Evolutionary conservation across 2,113 vertebrate genomes (phyloP).

Genomic region (Oceanodroma tethys): DNA sequence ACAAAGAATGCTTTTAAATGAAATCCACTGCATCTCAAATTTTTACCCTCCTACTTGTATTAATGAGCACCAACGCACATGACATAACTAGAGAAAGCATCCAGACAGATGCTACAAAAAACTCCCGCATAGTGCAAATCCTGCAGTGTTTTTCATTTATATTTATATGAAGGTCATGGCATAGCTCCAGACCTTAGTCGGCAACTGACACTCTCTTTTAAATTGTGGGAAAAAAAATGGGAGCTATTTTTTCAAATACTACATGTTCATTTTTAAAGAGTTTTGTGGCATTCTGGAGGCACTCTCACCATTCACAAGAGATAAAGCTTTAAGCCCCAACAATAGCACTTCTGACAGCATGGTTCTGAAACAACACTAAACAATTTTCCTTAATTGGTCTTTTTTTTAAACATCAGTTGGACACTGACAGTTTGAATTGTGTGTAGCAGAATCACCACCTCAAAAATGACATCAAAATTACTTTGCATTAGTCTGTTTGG

Average conservation of each 20-base stretch:
- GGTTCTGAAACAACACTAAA: slow-evolving; percentile 48
- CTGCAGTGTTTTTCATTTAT: not conserved
- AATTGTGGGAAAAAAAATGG: rapidly evolving
- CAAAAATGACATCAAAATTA: slow-evolving; percentile 64
- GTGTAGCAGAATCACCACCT: slow-evolving; percentile 26
- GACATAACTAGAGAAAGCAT: not conserved
- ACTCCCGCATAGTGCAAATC: not conserved
- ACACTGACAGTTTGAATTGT: slow-evolving; percentile 46
- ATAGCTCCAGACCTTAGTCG: not conserved
- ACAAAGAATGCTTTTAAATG: not conserved
- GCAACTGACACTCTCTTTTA: not conserved
- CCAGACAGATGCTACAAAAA: not conserved
- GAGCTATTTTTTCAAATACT: not conserved
- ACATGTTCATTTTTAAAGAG: not conserved
- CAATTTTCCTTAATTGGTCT: slow-evolving; percentile 62
- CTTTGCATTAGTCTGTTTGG: slow-evolving; percentile 37
- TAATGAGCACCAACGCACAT: not conserved
- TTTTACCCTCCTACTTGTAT: not conserved
- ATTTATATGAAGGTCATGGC: not conserved
- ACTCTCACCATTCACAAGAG: not conserved
- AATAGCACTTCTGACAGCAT: slow-evolving; percentile 42
- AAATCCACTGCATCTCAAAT: not conserved
- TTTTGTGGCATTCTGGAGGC: slow-evolving; percentile 1
- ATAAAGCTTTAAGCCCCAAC: slow-evolving; percentile 11
- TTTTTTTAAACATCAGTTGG: slow-evolving; percentile 36